A percentile compares a stretch with the other conserved stretches of the same genome.
Evolutionary conservation across 2,113 vertebrate species (phyloP).

Genomic region (Tragelaphus scriptus): DNA sequence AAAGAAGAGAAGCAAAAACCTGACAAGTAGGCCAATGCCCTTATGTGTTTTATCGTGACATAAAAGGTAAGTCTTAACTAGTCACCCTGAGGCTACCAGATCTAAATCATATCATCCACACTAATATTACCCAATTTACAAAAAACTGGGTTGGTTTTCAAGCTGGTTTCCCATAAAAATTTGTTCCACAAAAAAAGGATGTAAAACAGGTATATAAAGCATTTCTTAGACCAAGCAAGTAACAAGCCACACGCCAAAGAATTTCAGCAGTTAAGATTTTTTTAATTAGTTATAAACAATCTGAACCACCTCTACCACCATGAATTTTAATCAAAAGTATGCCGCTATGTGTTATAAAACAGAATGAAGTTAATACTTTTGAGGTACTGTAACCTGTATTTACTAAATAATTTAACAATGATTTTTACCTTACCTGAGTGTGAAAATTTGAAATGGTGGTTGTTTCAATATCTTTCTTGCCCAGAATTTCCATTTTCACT

Average conservation of each 20-base stretch:
- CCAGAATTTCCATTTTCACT: constrained; percentile 98
- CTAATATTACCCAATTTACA: neutral
- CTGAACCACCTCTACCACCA: neutral
- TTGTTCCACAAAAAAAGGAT: neutral
- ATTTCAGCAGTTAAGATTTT: constrained; percentile 19
- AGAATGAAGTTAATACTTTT: constrained; percentile 13
- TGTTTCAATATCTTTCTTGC: constrained; percentile 99
- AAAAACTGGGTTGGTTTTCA: constrained; percentile 28
- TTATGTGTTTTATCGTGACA: neutral
- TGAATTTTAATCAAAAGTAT: constrained; percentile 7
- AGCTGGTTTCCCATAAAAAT: constrained; percentile 33
- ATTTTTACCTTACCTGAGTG: constrained; percentile 88
- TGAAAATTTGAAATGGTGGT: constrained; percentile 98
- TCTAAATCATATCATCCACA: constrained; percentile 15
- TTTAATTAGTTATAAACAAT: constrained; percentile 1
- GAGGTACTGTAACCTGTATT: neutral
- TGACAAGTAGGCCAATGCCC: constrained; percentile 27
- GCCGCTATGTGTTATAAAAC: neutral
- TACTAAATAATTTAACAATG: constrained; percentile 39
- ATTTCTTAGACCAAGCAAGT: constrained; percentile 22
- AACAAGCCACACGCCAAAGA: constrained; percentile 15
- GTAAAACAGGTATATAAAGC: neutral
- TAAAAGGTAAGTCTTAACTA: neutral
- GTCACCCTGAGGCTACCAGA: neutral
- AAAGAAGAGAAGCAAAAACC: constrained; percentile 40